Evolutionary conservation across 2,113 vertebrate genomes (phyloP).

Genomic region (Plectropomus leopardus): DNA sequence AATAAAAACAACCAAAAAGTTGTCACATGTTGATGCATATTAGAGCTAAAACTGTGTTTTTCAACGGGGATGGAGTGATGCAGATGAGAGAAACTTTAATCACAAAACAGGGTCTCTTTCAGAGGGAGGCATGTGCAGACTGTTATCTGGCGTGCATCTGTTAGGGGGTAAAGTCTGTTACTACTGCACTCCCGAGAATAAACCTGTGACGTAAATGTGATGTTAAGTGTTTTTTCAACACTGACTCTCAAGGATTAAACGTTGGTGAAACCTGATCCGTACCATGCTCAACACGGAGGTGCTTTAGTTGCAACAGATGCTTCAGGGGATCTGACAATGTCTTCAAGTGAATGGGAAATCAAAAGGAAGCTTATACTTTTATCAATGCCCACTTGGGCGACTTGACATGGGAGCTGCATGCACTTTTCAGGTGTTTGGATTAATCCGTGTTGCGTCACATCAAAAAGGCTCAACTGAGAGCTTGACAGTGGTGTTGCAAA

Average conservation of each 20-base stretch:
- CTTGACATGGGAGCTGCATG: conserved; percentile 34
- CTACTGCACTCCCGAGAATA: conserved; percentile 55
- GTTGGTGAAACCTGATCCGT: conserved; percentile 30
- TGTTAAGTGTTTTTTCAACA: conserved; percentile 44
- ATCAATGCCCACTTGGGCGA: conserved; percentile 24
- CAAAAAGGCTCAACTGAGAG: conserved; percentile 25
- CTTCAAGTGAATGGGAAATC: conserved; percentile 41
- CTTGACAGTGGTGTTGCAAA: conserved; percentile 23
- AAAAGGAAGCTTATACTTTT: conserved; percentile 47
- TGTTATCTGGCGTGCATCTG: conserved; percentile 61
- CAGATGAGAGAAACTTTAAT: conserved; percentile 47
- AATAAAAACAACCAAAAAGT: no score
- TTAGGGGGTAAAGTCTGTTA: conserved; percentile 46
- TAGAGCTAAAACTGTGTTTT: no score
- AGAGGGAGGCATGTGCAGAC: conserved; percentile 46
- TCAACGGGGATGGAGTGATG: conserved; percentile 24
- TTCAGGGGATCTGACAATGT: conserved; percentile 28
- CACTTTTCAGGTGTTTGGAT: conserved; percentile 35
- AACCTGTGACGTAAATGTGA: conserved; percentile 48
- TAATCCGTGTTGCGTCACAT: conserved; percentile 45
- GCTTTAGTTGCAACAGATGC: conserved; percentile 33
- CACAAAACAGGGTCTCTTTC: conserved; percentile 37
- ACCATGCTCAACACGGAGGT: conserved; percentile 6
- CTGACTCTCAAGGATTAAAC: conserved; percentile 50
- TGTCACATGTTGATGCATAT: no score